Conservation (phyloP, 2,888 invertebrate species). For the Agrotis ipsilon region DNA sequence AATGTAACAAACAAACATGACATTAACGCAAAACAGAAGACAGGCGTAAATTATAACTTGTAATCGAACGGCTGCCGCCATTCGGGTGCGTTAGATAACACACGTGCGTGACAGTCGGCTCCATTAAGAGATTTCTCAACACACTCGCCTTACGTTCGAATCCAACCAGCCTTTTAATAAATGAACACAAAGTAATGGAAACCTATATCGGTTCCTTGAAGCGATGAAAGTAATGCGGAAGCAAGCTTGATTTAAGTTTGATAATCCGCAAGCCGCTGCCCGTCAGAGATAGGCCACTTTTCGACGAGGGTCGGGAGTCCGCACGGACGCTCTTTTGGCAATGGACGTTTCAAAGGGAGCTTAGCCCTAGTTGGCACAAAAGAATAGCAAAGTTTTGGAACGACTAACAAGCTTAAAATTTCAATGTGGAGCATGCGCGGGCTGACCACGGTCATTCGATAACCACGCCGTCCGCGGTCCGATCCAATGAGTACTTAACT, state of each 20-base stretch:
- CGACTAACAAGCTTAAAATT: constrained; percentile 72
- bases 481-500: constrained; percentile 74
- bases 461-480: constrained; percentile 67
- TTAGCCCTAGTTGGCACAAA: constrained; percentile 75
- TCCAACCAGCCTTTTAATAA: constrained; percentile 27
- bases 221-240: constrained; percentile 66
- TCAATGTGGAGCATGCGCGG: constrained; percentile 69
- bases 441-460: constrained; percentile 71
- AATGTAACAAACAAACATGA: constrained; percentile 40
- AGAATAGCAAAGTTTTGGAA: constrained; percentile 68
- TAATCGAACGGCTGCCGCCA: constrained; percentile 32
- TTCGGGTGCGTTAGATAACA: constrained; percentile 49
- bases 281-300: constrained; percentile 82
- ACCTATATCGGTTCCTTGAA: constrained; percentile 58
- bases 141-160: constrained; percentile 24
- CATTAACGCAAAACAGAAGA: constrained; percentile 47
- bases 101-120: constrained; percentile 38
- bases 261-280: constrained; percentile 84
- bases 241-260: constrained; percentile 79
- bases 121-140: constrained; percentile 42
- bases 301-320: constrained; percentile 79
- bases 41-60: constrained; percentile 33
- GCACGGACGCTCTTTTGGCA: constrained; percentile 74
- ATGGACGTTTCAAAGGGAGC: constrained; percentile 74
- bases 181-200: constrained; percentile 49